Evolutionary conservation across 2,888 invertebrate species (phyloP).

Genomic region (Junonia oenone): DNA sequence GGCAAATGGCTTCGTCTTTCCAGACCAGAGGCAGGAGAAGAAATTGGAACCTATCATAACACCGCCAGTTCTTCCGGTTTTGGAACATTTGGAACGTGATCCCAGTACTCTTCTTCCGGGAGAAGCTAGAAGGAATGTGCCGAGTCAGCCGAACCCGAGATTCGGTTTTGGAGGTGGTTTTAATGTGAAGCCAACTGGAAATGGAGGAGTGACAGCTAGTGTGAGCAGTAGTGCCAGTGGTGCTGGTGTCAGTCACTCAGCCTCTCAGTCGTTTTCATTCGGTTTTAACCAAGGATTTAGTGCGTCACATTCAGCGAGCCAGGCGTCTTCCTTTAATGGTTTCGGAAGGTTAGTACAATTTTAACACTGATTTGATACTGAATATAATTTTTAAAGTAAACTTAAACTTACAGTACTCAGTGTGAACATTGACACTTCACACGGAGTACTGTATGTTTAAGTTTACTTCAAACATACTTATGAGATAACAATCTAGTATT

Average conservation of each 20-base stretch:
- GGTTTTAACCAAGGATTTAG: constrained; percentile 74
- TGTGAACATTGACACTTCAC: too few species aligned
- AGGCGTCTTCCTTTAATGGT: constrained; percentile 68
- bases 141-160: constrained; percentile 48
- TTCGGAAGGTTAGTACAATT: constrained; percentile 64
- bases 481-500: too few species aligned
- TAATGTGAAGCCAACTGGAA: constrained; percentile 60
- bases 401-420: too few species aligned
- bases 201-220: constrained; percentile 65
- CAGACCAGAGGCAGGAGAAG: constrained; percentile 57
- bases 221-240: constrained; percentile 66
- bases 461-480: too few species aligned
- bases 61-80: constrained; percentile 69
- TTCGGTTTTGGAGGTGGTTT: constrained; percentile 64
- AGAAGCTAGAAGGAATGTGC: constrained; percentile 38
- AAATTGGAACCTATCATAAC: constrained; percentile 68
- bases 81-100: constrained; percentile 73
- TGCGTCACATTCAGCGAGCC: constrained; percentile 71
- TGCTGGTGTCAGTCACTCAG: constrained; percentile 63
- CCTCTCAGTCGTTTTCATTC: constrained; percentile 69
- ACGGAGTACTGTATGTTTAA: too few species aligned
- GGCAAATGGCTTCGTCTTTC: constrained; percentile 60
- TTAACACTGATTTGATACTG: not conserved
- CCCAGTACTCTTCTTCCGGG: constrained; percentile 66
- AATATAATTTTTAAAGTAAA: not conserved